Percentiles rank a stretch among this genome's conserved stretches.
phyloP scores from a whole-genome alignment of 1,140 invertebrate genomes.

The Drosophila chauvacae region DNA sequence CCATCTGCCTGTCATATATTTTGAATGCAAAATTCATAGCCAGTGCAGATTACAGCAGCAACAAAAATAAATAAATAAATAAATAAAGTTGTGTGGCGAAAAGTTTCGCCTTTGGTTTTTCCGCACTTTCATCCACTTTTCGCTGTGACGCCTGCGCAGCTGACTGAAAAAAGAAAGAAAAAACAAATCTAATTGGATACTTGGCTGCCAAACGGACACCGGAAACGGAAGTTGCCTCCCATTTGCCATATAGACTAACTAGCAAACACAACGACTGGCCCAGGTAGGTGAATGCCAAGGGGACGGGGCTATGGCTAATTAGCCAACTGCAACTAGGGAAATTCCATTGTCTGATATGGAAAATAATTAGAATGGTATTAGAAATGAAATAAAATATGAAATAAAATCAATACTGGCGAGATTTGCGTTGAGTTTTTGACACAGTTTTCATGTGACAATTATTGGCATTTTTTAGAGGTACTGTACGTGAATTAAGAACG shows the following conservation, averaged over 20 bases:
- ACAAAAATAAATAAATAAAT: conserved; percentile 25
- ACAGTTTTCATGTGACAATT: background rate
- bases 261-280: conserved; percentile 7
- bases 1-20: conserved; percentile 9
- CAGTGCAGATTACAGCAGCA: conserved; percentile 37
- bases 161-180: conserved; percentile 23
- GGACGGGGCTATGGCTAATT: conserved; percentile 13
- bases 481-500: background rate
- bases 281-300: conserved; percentile 15
- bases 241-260: conserved; percentile 50
- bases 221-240: conserved; percentile 65
- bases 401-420: background rate
- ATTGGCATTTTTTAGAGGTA: background rate
- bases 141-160: conserved; percentile 75
- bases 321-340: conserved; percentile 10
- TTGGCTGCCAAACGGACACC: conserved; percentile 43
- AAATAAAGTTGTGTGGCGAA: conserved; percentile 28
- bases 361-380: conserved; percentile 1
- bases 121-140: conserved; percentile 21
- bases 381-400: background rate
- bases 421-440: background rate
- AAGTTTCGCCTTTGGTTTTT: conserved; percentile 30
- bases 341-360: conserved; percentile 6
- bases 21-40: conserved; percentile 34
- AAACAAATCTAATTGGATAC: conserved; percentile 70